A percentile compares a stretch with the other conserved stretches of the same genome.
These are phyloP conservation scores for Pseudocheirus occidentalis DNA, from an alignment of 2,797 vertebrate genomes.

Conservation along the genomic window DNA sequence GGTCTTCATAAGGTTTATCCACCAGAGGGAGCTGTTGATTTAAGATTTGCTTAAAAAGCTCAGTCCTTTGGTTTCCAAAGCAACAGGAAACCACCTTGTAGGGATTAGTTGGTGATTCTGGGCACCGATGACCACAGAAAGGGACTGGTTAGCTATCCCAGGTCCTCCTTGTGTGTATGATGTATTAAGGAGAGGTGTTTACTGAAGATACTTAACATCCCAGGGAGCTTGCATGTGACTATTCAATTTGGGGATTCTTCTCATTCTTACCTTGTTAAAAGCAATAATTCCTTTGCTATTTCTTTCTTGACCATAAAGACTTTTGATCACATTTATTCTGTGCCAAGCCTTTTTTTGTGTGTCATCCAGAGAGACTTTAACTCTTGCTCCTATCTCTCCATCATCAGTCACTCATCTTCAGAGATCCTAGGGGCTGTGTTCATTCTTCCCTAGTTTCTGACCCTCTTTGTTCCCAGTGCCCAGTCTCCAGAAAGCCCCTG, in stretches of 20 bases:
- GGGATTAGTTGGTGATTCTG: conserved; percentile 47
- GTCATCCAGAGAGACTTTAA: not conserved
- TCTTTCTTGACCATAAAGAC: not conserved
- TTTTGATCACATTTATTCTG: not conserved
- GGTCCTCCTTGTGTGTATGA: not conserved
- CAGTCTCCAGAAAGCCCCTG: not conserved
- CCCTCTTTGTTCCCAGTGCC: not conserved
- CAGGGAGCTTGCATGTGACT: not conserved
- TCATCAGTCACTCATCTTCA: not conserved
- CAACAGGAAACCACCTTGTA: conserved; percentile 59
- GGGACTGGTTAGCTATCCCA: not conserved
- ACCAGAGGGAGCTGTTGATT: conserved; percentile 76
- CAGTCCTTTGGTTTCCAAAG: conserved; percentile 66
- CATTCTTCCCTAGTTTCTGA: not conserved
- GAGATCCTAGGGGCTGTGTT: not conserved
- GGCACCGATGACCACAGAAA: conserved; percentile 38
- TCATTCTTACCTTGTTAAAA: not conserved
- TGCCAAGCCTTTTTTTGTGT: not conserved
- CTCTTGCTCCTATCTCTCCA: not conserved
- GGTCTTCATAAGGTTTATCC: not conserved
- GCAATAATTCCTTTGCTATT: not conserved
- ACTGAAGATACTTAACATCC: not conserved
- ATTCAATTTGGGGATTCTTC: not conserved
- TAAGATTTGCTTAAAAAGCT: conserved; percentile 40
- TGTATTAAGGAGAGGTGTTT: not conserved